Base-by-base conservation (phyloP, 2,113 vertebrate species). In the Todiramphus saurophagus region DNA sequence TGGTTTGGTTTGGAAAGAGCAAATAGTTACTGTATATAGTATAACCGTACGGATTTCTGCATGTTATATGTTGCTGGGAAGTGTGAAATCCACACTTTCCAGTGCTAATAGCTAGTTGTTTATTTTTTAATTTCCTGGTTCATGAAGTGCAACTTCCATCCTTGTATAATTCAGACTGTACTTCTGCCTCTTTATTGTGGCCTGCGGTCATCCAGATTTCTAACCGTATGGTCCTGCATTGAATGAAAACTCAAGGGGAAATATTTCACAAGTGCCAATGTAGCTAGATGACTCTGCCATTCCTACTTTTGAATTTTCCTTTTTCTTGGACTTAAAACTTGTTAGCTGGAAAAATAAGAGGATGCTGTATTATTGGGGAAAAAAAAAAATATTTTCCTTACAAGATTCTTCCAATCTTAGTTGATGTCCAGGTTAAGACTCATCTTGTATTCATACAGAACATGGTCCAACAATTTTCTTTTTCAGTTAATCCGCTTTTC, bases 111-210 rank as follows among this genome's bases (percentile, higher is more conserved):
- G 51, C 35, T 85, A 23, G 64, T 76, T 81, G 60, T 75, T 91
- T 93, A 58, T 69, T 94, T 96, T 83, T 83, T 82, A 69, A 94
- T 91, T 83, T 94, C 77, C 53, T 85, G 24, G 28, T 79, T 90
- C 39, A 17, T 43, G 59, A 73, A 69, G 51, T 87, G 41, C 70
- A 74, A 19, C 51, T 64, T 31, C 63, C 12, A 4, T 30, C 72
- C 31, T 35, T 63, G 15, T 55, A 8, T 37, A 59, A 69, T 89
- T 79, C 59, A 48, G 44, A 24, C 27, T 33, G 53, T 41, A 8
- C 21, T 60, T 21, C 62, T 82, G 62, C 24, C 64, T 81, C 43
- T 51, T 84, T 43, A 10, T n/a, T 35, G 21, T 51, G 58, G 39
- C 60, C 76, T 8, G 3, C 0, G 0, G 50, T 48, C 19, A 3